phyloP scores from a whole-genome alignment of 2,113 vertebrate genomes.

The Bombycilla garrulus region DNA sequence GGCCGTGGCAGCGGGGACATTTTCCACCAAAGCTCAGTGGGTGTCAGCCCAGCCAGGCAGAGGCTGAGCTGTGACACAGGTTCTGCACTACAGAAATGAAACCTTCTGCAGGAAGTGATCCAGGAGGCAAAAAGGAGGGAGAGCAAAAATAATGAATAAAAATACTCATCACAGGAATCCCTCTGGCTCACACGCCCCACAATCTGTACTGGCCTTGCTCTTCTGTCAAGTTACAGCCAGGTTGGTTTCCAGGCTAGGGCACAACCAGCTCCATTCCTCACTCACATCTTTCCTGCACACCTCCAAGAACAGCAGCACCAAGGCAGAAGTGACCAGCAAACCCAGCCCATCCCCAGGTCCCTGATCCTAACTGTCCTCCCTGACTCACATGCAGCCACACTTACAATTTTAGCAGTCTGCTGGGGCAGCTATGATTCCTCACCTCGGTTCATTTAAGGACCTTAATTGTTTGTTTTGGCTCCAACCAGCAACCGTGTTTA shows the following conservation, averaged over 20 bases:
- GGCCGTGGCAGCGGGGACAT: not conserved
- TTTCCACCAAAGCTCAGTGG: not conserved
- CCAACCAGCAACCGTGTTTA: conserved; percentile 67
- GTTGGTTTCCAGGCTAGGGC: not conserved
- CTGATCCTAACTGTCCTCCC: not conserved
- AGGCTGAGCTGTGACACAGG: not conserved
- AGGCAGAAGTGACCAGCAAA: not conserved
- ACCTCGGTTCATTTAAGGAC: conserved; percentile 74
- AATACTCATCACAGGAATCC: not conserved
- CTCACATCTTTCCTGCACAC: not conserved
- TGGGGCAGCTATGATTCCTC: conserved; percentile 36
- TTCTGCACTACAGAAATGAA: fast-evolving
- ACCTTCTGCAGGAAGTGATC: not conserved
- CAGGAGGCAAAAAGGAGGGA: not conserved
- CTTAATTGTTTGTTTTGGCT: conserved; percentile 72
- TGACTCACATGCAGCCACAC: not conserved
- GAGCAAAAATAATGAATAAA: not conserved
- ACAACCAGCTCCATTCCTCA: not conserved
- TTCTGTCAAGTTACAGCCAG: not conserved
- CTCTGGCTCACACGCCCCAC: not conserved
- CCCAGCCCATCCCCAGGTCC: fast-evolving
- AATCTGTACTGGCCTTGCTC: fast-evolving
- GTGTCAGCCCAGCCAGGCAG: not conserved
- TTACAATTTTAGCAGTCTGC: not conserved
- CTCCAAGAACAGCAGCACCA: not conserved